These are phyloP conservation scores for Rhinolophus ferrumequinum DNA, from an alignment of 2,113 vertebrate species.

Conservation along the genomic window DNA sequence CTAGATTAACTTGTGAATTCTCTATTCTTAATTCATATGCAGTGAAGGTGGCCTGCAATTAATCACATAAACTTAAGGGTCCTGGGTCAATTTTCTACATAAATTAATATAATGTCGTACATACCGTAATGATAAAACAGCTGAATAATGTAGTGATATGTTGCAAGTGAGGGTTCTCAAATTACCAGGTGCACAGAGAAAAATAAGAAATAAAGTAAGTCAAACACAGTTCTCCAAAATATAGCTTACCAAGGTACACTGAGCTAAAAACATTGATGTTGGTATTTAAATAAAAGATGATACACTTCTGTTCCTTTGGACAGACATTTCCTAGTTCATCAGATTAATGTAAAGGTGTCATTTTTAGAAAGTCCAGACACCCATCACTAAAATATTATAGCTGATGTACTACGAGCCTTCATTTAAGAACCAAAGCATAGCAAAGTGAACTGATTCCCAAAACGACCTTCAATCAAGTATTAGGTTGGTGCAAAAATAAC, in stretches of 20 bases:
- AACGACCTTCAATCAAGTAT: neutral
- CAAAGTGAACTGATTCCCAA: neutral
- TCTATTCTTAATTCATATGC: neutral
- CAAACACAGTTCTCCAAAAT: neutral
- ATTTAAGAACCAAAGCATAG: neutral
- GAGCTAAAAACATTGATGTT: neutral
- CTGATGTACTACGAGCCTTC: neutral
- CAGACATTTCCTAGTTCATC: neutral
- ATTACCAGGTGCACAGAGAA: conserved; percentile 16
- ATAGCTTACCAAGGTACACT: neutral
- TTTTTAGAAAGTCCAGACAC: neutral
- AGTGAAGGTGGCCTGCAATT: neutral
- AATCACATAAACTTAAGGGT: neutral
- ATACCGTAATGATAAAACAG: conserved; percentile 89
- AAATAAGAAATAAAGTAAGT: neutral
- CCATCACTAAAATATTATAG: neutral
- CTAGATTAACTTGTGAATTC: neutral
- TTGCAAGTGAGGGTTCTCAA: conserved; percentile 93
- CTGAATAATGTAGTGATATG: conserved; percentile 88
- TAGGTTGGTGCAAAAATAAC: too few relatives aligned
- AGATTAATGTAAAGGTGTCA: neutral
- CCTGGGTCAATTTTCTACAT: neutral
- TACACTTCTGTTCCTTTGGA: neutral
- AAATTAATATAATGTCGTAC: conserved; percentile 56
- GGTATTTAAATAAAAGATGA: neutral